phyloP scores from a whole-genome alignment of 1,140 invertebrate genomes.

The Eufriesea mexicana region DNA sequence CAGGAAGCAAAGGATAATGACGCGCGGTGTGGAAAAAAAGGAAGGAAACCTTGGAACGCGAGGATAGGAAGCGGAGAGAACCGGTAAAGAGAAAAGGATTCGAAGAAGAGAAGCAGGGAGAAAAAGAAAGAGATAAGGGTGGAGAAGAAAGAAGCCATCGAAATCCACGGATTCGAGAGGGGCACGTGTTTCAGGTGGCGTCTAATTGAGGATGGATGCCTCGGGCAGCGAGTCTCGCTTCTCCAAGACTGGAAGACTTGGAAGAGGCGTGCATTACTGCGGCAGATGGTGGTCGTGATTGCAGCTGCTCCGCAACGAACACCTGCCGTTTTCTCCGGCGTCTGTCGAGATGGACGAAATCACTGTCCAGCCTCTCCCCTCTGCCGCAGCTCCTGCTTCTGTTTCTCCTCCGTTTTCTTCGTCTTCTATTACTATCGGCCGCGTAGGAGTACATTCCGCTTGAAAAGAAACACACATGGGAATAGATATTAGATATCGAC shows the following conservation, averaged over 20 bases:
- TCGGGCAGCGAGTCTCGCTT: constrained; percentile 53
- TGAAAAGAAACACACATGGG: not conserved
- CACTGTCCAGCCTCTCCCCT: constrained; percentile 52
- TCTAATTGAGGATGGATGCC: constrained; percentile 67
- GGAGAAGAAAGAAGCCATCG: constrained; percentile 45
- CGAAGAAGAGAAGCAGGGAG: not conserved
- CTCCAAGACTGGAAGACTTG: constrained; percentile 40
- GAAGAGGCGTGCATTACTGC: constrained; percentile 66
- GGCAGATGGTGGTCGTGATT: constrained; percentile 74
- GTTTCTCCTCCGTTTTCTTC: not conserved
- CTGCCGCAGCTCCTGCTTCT: not conserved
- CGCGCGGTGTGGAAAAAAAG: constrained; percentile 15
- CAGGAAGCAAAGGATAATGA: constrained; percentile 52
- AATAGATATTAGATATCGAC: constrained; percentile 39
- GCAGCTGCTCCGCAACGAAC: constrained; percentile 71
- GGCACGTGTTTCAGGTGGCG: constrained; percentile 71
- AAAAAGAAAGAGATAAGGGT: constrained; percentile 12
- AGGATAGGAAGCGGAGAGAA: not conserved
- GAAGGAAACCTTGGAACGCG: constrained; percentile 11
- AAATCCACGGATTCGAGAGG: constrained; percentile 57
- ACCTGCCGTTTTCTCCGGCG: constrained; percentile 69
- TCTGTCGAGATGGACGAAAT: constrained; percentile 66
- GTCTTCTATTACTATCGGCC: not conserved
- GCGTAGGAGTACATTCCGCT: not conserved
- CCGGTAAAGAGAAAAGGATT: not conserved